Base-by-base conservation (phyloP, 2,797 vertebrate genomes). In the Notolepis coatsorum region DNA sequence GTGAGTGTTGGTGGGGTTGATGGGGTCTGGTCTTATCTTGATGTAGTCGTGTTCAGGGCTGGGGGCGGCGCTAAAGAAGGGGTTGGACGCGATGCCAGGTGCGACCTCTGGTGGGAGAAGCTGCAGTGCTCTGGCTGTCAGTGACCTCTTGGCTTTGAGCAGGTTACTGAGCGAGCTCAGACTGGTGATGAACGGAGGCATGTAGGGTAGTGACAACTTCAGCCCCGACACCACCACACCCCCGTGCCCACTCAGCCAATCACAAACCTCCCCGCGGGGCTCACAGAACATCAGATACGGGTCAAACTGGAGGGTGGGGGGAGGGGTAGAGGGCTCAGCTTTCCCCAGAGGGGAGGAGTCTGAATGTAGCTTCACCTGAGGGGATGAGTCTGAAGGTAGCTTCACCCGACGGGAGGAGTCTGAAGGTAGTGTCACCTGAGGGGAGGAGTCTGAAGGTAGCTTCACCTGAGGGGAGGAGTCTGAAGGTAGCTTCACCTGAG, bases 181-280 rank as follows among this genome's bases (percentile, higher is more conserved):
- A 65, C 37, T 95, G 80, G 92, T 89, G 45, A 94, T 67, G 4
- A 92, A 93, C 0, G 96, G 97, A 0, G 97, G 96, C 67, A 97
- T 82, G 67, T 96, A 97, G 21, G 96, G 92, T 55, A 96, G 80
- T 2, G 73, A 71, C n/a, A 54, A 61, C 0, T 82, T 73, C 7
- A 80, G 47, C 0, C 78, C 55, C 0, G 91, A 79, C 0, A 92
- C 60, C 0, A n/a, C 18, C 3, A 92, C 89, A 0, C 93, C 94
- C 0, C 4, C 49, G 0, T 7, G 70, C 0, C 92, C 94, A 0
- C 54, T 82, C 56, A 96, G 71, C 97, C 96, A 98, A 5, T 85
- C 82, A 35, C 53, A 57, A 5, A 93, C 88, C 0, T 41, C 46
- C 0, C 0, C 43, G 3, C 48, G 75, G 0, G 88, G 81, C 42